phyloP scores from a whole-genome alignment of 2,113 vertebrate species.

The Tetrax tetrax region DNA sequence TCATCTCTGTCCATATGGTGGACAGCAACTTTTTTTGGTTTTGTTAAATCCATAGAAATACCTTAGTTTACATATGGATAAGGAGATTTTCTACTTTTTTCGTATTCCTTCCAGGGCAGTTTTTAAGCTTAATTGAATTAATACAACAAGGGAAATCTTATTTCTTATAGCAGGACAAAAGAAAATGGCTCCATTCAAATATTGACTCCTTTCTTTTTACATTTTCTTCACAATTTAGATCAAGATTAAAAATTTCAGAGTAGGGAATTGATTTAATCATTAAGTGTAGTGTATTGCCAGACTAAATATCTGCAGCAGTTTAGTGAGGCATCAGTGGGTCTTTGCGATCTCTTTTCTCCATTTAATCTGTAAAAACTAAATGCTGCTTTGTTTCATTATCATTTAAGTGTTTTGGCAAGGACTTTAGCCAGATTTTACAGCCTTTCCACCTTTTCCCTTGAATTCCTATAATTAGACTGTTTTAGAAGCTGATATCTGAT shows the following conservation, averaged over 20 bases:
- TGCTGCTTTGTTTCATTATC: conserved; percentile 7
- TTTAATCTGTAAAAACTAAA: conserved; percentile 1
- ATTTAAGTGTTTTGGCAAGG: conserved; percentile 4
- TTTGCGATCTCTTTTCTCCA: background rate
- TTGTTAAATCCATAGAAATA: background rate
- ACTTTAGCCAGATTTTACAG: background rate
- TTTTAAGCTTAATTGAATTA: background rate
- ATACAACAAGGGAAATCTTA: background rate
- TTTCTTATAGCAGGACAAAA: background rate
- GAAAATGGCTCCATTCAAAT: background rate
- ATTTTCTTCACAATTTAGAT: background rate
- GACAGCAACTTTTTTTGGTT: background rate
- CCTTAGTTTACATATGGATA: background rate
- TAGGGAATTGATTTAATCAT: background rate
- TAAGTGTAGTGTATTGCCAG: background rate
- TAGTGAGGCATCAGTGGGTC: background rate
- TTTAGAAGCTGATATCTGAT: background rate
- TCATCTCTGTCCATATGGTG: background rate
- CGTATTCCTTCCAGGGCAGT: background rate
- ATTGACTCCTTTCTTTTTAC: background rate
- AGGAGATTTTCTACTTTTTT: background rate
- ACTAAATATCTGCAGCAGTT: background rate
- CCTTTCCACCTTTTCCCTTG: background rate
- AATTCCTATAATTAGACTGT: background rate
- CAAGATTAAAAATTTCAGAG: background rate